These are phyloP conservation scores for Shinisaurus crocodilurus DNA, from an alignment of 2,113 vertebrate species.

Conservation along the genomic window DNA sequence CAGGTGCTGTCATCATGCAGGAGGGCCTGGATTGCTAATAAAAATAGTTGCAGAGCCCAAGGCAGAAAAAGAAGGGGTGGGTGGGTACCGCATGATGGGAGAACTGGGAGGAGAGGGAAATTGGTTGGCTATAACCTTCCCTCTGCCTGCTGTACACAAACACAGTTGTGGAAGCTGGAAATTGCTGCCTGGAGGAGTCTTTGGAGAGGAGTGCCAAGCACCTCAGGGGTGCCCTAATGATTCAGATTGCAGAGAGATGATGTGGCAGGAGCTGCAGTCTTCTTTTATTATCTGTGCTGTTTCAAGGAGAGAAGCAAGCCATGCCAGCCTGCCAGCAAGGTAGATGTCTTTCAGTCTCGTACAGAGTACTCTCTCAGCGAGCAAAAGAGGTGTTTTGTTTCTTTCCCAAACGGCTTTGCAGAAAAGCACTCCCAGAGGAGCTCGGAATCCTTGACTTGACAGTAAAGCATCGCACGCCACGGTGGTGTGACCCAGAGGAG, in stretches of 20 bases:
- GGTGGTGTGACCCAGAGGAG: slow-evolving; percentile 16
- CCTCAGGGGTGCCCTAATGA: not conserved
- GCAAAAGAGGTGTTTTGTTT: not conserved
- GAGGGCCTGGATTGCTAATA: not conserved
- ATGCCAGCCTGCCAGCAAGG: slow-evolving; percentile 24
- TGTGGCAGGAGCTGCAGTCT: slow-evolving; percentile 29
- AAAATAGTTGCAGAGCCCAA: too few relatives aligned
- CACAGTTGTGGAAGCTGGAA: not conserved
- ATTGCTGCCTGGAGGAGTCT: not conserved
- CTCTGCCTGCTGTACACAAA: too few relatives aligned
- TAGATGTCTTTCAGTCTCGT: slow-evolving; percentile 31
- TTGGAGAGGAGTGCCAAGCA: slow-evolving; percentile 4
- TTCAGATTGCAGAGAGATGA: not conserved
- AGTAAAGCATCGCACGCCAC: slow-evolving; percentile 24
- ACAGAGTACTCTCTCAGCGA: not conserved
- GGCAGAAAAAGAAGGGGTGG: not conserved
- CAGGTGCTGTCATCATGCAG: too few relatives aligned
- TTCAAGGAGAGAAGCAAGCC: slow-evolving; percentile 42
- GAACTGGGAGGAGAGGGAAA: not conserved
- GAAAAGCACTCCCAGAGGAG: not conserved
- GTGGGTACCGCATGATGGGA: not conserved
- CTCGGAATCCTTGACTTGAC: not conserved
- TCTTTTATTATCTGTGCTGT: slow-evolving; percentile 2
- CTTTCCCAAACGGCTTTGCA: not conserved
- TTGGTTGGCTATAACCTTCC: not conserved